phyloP scores from a whole-genome alignment of 2,113 vertebrate genomes.

The Merops nubicus region DNA sequence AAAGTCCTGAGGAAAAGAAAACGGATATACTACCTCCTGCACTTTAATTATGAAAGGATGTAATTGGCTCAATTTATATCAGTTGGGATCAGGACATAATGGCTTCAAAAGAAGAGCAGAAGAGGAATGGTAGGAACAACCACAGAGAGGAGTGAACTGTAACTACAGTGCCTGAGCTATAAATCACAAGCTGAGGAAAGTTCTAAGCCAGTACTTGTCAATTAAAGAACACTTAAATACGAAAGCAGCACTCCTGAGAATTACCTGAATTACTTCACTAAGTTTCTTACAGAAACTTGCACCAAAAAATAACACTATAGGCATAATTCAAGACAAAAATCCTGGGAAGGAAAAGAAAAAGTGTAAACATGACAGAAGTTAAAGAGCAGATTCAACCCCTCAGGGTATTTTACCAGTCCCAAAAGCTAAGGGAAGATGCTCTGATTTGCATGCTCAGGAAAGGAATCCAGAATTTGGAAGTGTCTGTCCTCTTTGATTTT shows the following conservation, averaged over 20 bases:
- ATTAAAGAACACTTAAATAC: not conserved
- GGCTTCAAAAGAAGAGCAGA: not conserved
- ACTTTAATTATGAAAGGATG: not conserved
- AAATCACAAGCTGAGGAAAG: slow-evolving; percentile 17
- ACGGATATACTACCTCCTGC: not conserved
- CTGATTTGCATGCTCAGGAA: not conserved
- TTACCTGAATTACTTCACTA: not conserved
- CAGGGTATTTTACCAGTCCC: fast-evolving
- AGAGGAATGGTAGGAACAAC: not conserved
- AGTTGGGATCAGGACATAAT: not conserved
- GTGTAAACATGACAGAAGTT: not conserved
- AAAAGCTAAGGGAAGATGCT: not conserved
- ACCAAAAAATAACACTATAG: not conserved
- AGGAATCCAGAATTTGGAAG: not conserved
- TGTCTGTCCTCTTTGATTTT: not conserved
- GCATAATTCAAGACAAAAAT: too few relatives aligned
- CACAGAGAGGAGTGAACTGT: not conserved
- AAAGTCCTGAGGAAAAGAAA: not conserved
- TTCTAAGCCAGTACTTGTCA: not conserved
- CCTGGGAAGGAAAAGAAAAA: not conserved
- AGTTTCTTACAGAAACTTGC: not conserved
- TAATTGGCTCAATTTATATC: not conserved
- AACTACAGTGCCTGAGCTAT: not conserved
- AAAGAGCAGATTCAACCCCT: not conserved
- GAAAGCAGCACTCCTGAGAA: not conserved